Evolutionary conservation across 64 coral and sea anemone species (phyloP), one percentile per base, ranked within the genome.

Genomic region (Acropora yongei): DNA sequence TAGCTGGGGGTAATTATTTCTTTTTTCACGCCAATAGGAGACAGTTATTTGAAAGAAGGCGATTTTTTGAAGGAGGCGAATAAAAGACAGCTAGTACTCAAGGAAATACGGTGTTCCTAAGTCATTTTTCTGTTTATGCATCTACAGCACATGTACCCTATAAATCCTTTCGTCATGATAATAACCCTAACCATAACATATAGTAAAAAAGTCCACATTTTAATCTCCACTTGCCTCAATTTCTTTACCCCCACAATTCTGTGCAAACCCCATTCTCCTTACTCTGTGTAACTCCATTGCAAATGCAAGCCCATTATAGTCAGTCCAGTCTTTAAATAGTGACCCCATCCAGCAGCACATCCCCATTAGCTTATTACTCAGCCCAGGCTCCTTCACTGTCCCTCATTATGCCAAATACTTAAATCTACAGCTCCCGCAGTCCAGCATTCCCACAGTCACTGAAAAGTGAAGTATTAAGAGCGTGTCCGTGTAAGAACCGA

Each of bases 371-470:
- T 30, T 30, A 30, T 30, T 30, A 30, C 30, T 30, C 66, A 17
- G 2, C 71, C 71, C 71, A 20, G 40, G 71, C 71, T 75, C 41
- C 73, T 75, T 75, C 41, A 75, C 73, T 43, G 73, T 75, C 73
- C 73, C 73, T 75, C 73, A 75, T 75, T 75, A 75, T 75, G 39
- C 73, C 73, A 45, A 75, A 75, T 75, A 75, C 73, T 75, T 75
- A 75, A 75, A 75, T 44, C 73, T 75, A 75, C 73, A 75, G 73
- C 73, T 75, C 73, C 73, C 44, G 73, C 73, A 75, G 73, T 75
- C 73, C 73, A 40, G 73, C 73, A 75, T 75, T 75, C 41, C 73
- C 73, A 75, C 73, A 75, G 41, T 44, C 73, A 41, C 73, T 75
- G 73, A 75, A 46, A 75, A 75, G 73, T 75, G n/a, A n/a, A n/a